phyloP scores from a whole-genome alignment of 2,113 vertebrate genomes.

The Arizona elegans region DNA sequence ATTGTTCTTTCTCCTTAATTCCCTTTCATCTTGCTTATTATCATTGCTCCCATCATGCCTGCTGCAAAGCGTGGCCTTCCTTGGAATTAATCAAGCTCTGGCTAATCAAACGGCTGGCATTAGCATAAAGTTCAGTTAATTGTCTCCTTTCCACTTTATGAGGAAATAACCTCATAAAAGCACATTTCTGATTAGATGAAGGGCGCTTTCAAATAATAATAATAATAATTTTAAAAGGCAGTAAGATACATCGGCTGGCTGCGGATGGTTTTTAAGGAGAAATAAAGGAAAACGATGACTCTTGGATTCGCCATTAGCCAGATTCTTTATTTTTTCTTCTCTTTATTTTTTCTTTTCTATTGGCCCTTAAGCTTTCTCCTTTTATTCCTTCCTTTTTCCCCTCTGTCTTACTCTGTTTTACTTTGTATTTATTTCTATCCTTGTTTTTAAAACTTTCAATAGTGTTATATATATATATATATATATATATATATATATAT shows the following conservation, averaged over 20 bases:
- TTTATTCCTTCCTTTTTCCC: background rate
- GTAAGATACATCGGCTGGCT: background rate
- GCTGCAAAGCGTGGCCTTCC: slow-evolving; percentile 27
- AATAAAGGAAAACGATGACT: background rate
- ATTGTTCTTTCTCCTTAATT: slow-evolving; percentile 41
- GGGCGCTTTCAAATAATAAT: background rate
- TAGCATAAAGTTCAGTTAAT: slow-evolving; percentile 38
- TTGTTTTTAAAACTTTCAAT: background rate
- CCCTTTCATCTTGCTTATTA: slow-evolving; percentile 40
- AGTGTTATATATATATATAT: no score
- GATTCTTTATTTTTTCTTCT: background rate
- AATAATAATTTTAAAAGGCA: background rate
- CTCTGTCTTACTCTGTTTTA: background rate
- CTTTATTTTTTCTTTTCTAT: background rate
- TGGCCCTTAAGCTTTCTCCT: background rate
- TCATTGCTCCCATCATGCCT: slow-evolving; percentile 12
- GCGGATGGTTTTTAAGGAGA: background rate
- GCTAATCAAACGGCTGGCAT: slow-evolving; percentile 45
- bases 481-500: no score
- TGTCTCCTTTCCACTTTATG: slow-evolving; percentile 24
- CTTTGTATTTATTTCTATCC: background rate
- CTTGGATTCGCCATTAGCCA: background rate
- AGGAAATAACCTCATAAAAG: slow-evolving; percentile 31
- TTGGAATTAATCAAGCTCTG: slow-evolving; percentile 42
- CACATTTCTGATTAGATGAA: slow-evolving; percentile 25